These are phyloP conservation scores for Diabrotica virgifera DNA, from an alignment of 1,140 invertebrate species.

Conservation along the genomic window DNA sequence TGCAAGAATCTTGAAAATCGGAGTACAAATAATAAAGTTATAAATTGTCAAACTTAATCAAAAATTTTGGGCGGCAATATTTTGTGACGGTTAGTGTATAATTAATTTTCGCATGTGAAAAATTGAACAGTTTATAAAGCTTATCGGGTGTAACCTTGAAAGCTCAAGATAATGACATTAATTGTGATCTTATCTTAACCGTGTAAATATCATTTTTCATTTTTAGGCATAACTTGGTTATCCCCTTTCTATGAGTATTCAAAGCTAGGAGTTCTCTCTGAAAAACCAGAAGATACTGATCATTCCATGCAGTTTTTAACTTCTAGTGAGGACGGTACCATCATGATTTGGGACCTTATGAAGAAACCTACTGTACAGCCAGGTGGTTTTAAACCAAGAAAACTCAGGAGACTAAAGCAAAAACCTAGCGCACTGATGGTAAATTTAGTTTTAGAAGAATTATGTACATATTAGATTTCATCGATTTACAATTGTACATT, in stretches of 20 bases:
- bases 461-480: background rate
- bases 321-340: slow-evolving; percentile 61
- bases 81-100: too few species aligned
- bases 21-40: too few species aligned
- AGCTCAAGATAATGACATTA: too few species aligned
- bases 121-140: too few species aligned
- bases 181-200: too few species aligned
- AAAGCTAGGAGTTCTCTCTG: slow-evolving; percentile 56
- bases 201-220: too few species aligned
- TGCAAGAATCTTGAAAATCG: too few species aligned
- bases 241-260: slow-evolving; percentile 58
- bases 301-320: slow-evolving; percentile 62
- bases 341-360: slow-evolving; percentile 69
- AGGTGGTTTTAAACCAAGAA: slow-evolving; percentile 50
- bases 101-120: too few species aligned
- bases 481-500: too few species aligned
- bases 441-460: background rate
- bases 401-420: slow-evolving; percentile 49
- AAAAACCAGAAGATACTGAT: slow-evolving; percentile 44
- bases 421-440: slow-evolving; percentile 55
- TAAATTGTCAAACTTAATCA: too few species aligned
- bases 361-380: slow-evolving; percentile 47
- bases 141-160: too few species aligned
- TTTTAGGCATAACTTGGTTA: slow-evolving; percentile 55
- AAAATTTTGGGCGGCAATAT: too few species aligned